These are phyloP conservation scores for Melanerpes formicivorus DNA, from an alignment of 2,113 vertebrate species.

Conservation along the genomic window DNA sequence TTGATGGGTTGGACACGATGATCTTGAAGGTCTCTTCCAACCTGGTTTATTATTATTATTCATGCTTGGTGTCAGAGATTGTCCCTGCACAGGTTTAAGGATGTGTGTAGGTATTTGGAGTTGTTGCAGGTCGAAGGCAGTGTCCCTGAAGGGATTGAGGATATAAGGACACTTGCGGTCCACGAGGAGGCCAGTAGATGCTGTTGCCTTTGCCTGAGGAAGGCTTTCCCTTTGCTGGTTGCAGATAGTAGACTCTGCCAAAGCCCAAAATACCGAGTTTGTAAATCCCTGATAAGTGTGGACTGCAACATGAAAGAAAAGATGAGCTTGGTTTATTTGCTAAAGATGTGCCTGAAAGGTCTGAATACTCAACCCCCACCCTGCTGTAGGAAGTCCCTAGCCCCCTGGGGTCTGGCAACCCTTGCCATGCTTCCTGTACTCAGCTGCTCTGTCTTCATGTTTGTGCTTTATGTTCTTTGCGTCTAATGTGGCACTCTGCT, in stretches of 20 bases:
- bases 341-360: background rate
- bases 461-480: background rate
- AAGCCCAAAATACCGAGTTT: too few species aligned
- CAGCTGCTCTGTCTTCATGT: background rate
- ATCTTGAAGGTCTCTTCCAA: too few species aligned
- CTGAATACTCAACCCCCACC: background rate
- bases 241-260: too few species aligned
- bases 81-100: background rate
- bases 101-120: background rate
- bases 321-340: background rate
- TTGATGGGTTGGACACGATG: too few species aligned
- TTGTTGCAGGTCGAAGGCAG: background rate
- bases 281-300: background rate
- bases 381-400: background rate
- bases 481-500: background rate
- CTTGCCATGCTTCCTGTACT: background rate
- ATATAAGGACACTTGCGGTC: fast-evolving
- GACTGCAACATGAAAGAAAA: background rate
- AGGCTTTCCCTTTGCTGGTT: fast-evolving
- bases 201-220: background rate
- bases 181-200: background rate
- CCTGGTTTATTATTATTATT: background rate
- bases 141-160: background rate
- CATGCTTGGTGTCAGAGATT: background rate
- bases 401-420: background rate